Conservation (phyloP, 2,113 vertebrate genomes). For the Blennius ocellaris region DNA sequence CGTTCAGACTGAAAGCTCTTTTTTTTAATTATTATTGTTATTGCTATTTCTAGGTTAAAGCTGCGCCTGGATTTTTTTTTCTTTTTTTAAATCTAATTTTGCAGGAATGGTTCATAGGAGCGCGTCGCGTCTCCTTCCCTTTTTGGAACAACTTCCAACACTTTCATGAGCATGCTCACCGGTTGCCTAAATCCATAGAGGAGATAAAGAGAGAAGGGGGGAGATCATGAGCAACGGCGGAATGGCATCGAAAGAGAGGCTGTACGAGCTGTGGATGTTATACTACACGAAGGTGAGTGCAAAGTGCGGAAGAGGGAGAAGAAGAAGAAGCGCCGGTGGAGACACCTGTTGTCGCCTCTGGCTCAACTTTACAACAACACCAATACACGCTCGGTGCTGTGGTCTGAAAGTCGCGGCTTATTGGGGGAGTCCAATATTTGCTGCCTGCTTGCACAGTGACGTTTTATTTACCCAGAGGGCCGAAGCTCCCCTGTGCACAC, state of each 20-base stretch:
- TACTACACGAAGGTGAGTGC: constrained; percentile 92
- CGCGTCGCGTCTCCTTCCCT: constrained; percentile 55
- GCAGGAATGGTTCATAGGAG: constrained; percentile 69
- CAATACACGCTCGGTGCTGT: no score
- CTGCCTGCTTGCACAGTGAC: not conserved
- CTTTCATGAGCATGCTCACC: constrained; percentile 17
- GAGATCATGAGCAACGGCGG: constrained; percentile 63
- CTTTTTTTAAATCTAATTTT: no score
- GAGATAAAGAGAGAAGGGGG: constrained; percentile 4
- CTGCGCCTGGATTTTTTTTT: constrained; percentile 17
- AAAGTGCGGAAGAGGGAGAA: constrained; percentile 49
- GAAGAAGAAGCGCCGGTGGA: constrained; percentile 25
- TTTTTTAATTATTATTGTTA: constrained; percentile 29
- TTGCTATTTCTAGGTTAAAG: no score
- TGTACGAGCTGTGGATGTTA: constrained; percentile 93
- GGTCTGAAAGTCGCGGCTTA: not conserved
- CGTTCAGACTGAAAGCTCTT: constrained; percentile 33
- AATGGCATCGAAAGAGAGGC: constrained; percentile 92
- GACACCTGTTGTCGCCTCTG: constrained; percentile 77
- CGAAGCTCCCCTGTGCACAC: not conserved
- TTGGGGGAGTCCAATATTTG: constrained; percentile 40
- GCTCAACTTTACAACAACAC: constrained; percentile 35
- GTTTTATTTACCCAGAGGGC: constrained; percentile 27
- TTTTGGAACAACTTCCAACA: constrained; percentile 58
- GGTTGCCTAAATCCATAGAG: constrained; percentile 43